These are phyloP conservation scores for Agapornis roseicollis DNA, from an alignment of 2,113 vertebrate genomes.

Conservation along the genomic window DNA sequence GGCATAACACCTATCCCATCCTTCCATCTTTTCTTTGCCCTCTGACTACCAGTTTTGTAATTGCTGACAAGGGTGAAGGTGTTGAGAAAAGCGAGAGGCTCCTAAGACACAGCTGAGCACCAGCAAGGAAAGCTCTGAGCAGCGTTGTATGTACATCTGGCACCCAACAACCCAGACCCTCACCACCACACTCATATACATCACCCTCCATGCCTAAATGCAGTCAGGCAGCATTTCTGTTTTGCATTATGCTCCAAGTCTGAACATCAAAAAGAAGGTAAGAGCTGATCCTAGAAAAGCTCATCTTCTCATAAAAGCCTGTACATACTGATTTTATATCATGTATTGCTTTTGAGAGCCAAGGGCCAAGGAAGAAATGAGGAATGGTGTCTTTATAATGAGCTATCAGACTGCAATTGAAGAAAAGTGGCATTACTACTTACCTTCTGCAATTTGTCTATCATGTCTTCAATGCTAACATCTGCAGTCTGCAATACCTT, in stretches of 20 bases:
- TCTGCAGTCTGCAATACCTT: slow-evolving; percentile 87
- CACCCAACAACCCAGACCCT: background rate
- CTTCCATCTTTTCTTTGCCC: background rate
- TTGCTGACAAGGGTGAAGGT: background rate
- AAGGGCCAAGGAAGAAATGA: background rate
- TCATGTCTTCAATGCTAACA: slow-evolving; percentile 93
- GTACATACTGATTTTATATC: background rate
- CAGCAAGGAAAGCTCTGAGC: background rate
- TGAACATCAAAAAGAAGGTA: background rate
- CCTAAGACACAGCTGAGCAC: background rate
- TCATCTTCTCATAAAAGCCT: background rate
- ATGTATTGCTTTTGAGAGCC: fast-evolving
- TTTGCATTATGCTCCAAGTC: background rate
- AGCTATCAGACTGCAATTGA: background rate
- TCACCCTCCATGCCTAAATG: background rate
- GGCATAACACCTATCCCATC: background rate
- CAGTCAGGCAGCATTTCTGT: background rate
- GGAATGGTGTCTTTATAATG: background rate
- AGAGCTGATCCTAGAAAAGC: background rate
- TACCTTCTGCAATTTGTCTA: slow-evolving; percentile 95
- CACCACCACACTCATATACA: too few species aligned
- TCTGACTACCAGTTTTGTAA: background rate
- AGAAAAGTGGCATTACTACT: background rate
- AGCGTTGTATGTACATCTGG: fast-evolving
- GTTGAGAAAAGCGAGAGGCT: background rate